Base-by-base conservation (phyloP, 2,888 invertebrate species). In the Cryptophagus acutangulus region DNA sequence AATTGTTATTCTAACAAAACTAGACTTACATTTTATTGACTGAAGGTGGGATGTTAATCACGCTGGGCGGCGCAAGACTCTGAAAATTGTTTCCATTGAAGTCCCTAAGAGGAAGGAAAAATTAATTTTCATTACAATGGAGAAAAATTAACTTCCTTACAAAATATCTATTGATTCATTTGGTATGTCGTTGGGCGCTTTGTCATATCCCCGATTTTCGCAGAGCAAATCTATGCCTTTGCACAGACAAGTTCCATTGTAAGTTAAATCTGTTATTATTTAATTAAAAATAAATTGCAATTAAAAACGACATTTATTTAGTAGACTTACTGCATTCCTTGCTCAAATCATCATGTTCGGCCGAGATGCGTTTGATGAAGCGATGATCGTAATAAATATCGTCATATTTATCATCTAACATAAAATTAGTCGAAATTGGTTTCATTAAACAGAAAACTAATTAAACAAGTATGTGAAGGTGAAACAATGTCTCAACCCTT, bases 311-410 rank as follows among this genome's bases (percentile, higher is more conserved):
- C 14, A 31, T 3, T 6, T 8, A n/a, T 15, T 13, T 12, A 13
- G 9, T n/a, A 4, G 10, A 31, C 71, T 71, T 59, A 74, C 74
- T 59, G 45, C 74, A 74, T 36, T 54, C 59, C 25, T 62, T 57
- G 24, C 61, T 55, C 17, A 51, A 59, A 47, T 72, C 69, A 49
- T 76, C 75, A 40, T 71, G 65, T 25, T 71, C 69, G 1, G 74
- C 75, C 17, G 67, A 70, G 0, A 72, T 69, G 41, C 69, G 66
- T 47, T 76, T 76, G 33, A 69, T 64, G 56, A 69, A 74, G 30
- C 72, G 52, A 51, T 73, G 71, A 58, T 76, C 73, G 65, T 67
- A 75, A 54, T 67, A 69, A 54, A 56, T 65, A 53, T 57, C 66
- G 55, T 51, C 65, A 54, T 54, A 54, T 13, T 42, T 34, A 45